Conservation (phyloP, 2,797 vertebrate genomes). For the Harpagifer antarcticus region DNA sequence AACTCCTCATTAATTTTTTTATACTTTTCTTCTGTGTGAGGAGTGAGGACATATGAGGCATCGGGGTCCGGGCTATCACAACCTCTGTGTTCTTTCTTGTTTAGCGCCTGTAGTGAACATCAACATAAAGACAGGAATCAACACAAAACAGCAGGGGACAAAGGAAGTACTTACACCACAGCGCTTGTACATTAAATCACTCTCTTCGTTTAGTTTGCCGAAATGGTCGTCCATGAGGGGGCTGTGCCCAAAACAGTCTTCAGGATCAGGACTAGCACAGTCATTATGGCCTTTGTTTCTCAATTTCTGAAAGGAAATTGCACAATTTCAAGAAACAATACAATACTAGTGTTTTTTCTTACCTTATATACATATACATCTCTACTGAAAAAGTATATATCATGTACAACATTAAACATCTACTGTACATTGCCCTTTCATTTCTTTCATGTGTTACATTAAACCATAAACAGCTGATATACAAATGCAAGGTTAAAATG, state of each 20-base stretch:
- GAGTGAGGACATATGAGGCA: constrained; percentile 99
- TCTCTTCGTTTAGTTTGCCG: constrained; percentile 99
- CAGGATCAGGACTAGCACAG: constrained; percentile 99
- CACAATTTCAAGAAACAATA: constrained; percentile 92
- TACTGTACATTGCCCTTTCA: constrained; percentile 6
- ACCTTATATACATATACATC: constrained; percentile 32
- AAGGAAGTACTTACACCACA: constrained; percentile 99
- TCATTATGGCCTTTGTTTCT: constrained; percentile 99
- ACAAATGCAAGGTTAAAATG: constrained; percentile 22
- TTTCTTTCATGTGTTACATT: neutral
- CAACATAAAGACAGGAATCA: constrained; percentile 99
- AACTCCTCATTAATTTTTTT: constrained; percentile 99
- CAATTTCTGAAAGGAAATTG: constrained; percentile 99
- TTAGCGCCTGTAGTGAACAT: constrained; percentile 99
- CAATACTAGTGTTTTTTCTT: constrained; percentile 32
- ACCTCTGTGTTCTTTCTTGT: constrained; percentile 99
- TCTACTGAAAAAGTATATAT: constrained; percentile 17
- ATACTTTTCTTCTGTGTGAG: constrained; percentile 99
- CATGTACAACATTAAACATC: constrained; percentile 8
- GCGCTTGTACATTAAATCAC: constrained; percentile 99
- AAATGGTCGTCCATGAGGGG: constrained; percentile 99
- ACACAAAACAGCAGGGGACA: constrained; percentile 95
- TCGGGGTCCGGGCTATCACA: constrained; percentile 99
- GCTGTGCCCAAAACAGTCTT: constrained; percentile 99
- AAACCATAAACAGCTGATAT: constrained; percentile 4